Conservation (phyloP, 2,113 vertebrate genomes). For the Centropus bengalensis region DNA sequence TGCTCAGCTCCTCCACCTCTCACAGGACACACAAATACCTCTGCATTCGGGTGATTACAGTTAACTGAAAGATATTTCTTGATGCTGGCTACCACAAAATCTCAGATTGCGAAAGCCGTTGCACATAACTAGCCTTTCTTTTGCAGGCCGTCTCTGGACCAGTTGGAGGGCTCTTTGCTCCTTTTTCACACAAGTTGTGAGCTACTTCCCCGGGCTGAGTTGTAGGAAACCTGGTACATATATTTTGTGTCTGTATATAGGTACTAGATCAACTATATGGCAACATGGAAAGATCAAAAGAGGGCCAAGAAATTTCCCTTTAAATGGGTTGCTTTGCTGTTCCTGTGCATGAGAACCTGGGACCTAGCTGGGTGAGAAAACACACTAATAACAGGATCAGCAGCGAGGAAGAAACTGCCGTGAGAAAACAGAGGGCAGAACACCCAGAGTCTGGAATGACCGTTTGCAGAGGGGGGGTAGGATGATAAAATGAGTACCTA, state of each 20-base stretch:
- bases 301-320: not conserved
- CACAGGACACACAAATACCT: not conserved
- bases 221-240: rapidly evolving
- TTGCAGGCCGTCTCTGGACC: not conserved
- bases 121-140: not conserved
- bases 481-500: not conserved
- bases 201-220: not conserved
- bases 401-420: not conserved
- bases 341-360: not conserved
- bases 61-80: not conserved
- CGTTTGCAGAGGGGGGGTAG: not conserved
- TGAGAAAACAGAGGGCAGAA: not conserved
- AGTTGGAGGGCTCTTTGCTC: not conserved
- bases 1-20: not conserved
- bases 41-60: not conserved
- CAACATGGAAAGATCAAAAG: not conserved
- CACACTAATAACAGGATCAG: too few species aligned
- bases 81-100: not conserved
- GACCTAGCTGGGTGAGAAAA: not conserved
- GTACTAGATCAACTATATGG: rapidly evolving
- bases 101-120: not conserved
- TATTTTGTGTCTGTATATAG: not conserved
- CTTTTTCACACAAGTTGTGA: not conserved
- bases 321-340: not conserved
- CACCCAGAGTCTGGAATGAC: not conserved